A percentile compares a stretch with the other conserved stretches of the same genome.
These are phyloP conservation scores for Myotis findleyi DNA, from an alignment of 2,797 vertebrate genomes.

Conservation along the genomic window DNA sequence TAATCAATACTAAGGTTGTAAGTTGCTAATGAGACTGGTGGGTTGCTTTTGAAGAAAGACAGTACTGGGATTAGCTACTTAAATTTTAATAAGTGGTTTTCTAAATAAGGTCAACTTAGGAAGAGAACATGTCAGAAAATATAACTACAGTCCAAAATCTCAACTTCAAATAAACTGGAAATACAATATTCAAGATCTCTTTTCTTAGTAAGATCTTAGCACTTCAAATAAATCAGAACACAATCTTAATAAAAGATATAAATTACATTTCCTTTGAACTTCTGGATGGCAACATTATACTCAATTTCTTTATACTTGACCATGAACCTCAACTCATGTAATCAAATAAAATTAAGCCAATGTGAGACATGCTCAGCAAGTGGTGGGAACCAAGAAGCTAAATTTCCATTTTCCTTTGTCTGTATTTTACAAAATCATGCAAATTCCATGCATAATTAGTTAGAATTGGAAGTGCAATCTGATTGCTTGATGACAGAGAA, in stretches of 20 bases:
- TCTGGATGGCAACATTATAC: constrained; percentile 44
- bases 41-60: constrained; percentile 54
- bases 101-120: neutral
- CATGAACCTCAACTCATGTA: constrained; percentile 61
- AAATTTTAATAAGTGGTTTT: constrained; percentile 63
- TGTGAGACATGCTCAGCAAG: constrained; percentile 54
- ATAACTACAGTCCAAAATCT: constrained; percentile 35
- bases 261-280: constrained; percentile 68
- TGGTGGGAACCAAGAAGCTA: constrained; percentile 37
- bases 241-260: constrained; percentile 66
- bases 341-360: constrained; percentile 73
- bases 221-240: constrained; percentile 63
- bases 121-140: constrained; percentile 46
- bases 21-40: constrained; percentile 17
- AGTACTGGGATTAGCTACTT: constrained; percentile 37
- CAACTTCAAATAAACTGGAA: constrained; percentile 60
- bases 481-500: constrained; percentile 68
- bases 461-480: constrained; percentile 50
- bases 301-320: constrained; percentile 56
- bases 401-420: constrained; percentile 70
- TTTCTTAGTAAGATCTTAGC: constrained; percentile 37
- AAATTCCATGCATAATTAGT: constrained; percentile 68
- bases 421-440: constrained; percentile 76
- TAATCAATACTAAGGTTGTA: neutral
- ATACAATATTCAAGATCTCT: constrained; percentile 46